Conservation (phyloP, 2,888 invertebrate genomes). For the Drosophila austrosaltans region DNA sequence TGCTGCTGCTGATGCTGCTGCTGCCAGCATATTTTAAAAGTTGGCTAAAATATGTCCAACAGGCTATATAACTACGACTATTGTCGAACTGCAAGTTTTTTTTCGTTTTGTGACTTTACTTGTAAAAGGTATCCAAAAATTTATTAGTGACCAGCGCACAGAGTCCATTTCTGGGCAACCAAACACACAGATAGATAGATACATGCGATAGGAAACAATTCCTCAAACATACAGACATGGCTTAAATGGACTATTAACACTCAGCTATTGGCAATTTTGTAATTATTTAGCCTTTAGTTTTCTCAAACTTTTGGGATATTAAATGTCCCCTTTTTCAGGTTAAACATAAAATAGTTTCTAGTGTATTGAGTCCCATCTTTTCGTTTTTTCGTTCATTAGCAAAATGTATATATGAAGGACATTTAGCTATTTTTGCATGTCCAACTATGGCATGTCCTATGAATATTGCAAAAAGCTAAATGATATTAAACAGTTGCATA, state of each 20-base stretch:
- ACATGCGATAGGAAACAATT: background rate
- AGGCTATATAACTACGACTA: conserved; percentile 42
- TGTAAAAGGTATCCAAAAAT: background rate
- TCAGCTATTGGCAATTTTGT: background rate
- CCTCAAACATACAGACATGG: background rate
- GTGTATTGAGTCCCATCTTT: too few species aligned
- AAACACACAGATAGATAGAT: background rate
- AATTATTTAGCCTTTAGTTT: background rate
- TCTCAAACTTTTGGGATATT: too few species aligned
- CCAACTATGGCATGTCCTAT: conserved; percentile 32
- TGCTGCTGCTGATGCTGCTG: conserved; percentile 48
- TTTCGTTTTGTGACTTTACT: background rate
- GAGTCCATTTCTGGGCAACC: conserved; percentile 14
- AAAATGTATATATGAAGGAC: background rate
- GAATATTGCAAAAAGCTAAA: conserved; percentile 69
- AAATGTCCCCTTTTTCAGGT: too few species aligned
- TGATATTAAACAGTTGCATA: conserved; percentile 51
- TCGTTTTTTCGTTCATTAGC: too few species aligned
- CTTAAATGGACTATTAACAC: conserved; percentile 1
- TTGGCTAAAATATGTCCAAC: conserved; percentile 75
- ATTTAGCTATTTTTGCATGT: background rate
- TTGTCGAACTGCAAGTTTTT: conserved; percentile 31
- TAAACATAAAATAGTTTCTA: too few species aligned
- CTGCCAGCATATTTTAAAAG: conserved; percentile 63
- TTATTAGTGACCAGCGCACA: conserved; percentile 3